A percentile compares a stretch with the other conserved stretches of the same genome.
phyloP scores from a whole-genome alignment of 2,888 invertebrate species.

The Clepsis dumicolana region DNA sequence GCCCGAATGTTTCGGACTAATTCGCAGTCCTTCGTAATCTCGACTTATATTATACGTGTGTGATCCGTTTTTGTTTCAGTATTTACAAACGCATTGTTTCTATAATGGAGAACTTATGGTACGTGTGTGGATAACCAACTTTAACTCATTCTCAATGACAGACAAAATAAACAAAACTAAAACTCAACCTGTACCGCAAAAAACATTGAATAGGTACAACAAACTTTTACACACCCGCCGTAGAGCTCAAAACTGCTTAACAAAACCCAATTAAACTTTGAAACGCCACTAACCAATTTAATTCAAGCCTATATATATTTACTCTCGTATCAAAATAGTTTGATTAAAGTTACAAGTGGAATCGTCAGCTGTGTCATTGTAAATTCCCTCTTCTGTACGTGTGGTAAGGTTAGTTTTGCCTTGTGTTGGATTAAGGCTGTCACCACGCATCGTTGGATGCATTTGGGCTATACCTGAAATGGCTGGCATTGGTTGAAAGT shows the following conservation, averaged over 20 bases:
- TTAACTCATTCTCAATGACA: not conserved
- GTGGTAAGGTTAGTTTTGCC: not conserved
- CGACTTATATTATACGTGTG: too few species aligned
- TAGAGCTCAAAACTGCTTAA: conserved; percentile 19
- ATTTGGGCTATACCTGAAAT: conserved; percentile 12
- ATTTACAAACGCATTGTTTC: not conserved
- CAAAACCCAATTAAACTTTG: conserved; percentile 19
- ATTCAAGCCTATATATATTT: conserved; percentile 9
- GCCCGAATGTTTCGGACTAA: too few species aligned
- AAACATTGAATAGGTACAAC: conserved; percentile 8
- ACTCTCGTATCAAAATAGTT: conserved; percentile 4
- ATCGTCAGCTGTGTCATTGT: not conserved
- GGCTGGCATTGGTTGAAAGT: conserved; percentile 12
- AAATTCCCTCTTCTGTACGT: not conserved
- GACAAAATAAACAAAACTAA: not conserved
- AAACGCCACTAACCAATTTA: not conserved
- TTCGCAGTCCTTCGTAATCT: too few species aligned
- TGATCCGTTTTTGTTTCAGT: too few species aligned
- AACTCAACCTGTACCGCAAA: conserved; percentile 5
- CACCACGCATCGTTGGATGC: conserved; percentile 11
- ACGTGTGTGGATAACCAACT: not conserved
- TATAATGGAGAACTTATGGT: too few species aligned
- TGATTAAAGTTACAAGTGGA: not conserved
- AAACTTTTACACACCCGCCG: conserved; percentile 7
- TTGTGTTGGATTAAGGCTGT: conserved; percentile 7